Base-by-base conservation (phyloP, 2,113 vertebrate species). In the Pachycephala philippinensis region DNA sequence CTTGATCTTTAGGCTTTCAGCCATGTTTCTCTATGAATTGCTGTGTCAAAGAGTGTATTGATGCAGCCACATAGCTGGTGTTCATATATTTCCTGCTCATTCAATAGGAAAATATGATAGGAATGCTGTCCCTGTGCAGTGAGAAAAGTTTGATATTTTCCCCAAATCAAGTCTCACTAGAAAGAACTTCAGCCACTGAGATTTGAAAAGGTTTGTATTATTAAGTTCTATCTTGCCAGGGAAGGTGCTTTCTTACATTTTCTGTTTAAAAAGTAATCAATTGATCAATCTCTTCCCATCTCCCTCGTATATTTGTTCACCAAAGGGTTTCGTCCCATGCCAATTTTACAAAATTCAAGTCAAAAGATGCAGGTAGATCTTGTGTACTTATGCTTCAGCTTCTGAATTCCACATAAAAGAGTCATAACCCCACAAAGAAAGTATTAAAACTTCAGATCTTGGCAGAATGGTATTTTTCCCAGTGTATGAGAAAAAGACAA, bases 51-150 rank as follows among this genome's bases (percentile, higher is more conserved):
- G 95, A 90, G 30, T 0, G 6, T 81, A 92, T 92, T 92, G 85
- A 95, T 86, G 88, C 79, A 86, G 72, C 60, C 35, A 23, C 86
- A 81, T 95, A 95, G 68, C 90, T 96, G 71, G 76, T 77, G 86
- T 92, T 95, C 75, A 23, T 89, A 22, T 89, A 92, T 78, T 95
- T 64, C 71, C 80, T 78, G 83, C 80, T 92, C 68, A 78, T 86
- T 97, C 94, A 90, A 3, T 81, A 80, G 94, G 86, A 96, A 95
- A 95, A 92, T 89, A 95, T 92, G 88, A 90, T 77, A 89, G 83
- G 94, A 97, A 95, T 95, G 90, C 80, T 92, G 79, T 92, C 68
- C 68, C 76, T 78, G 33, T 87, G 85, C 42, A 45, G 71, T 90
- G 83, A 95, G 83, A 84, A 70, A 93, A 95, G 72, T 88, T 84